Base-by-base conservation (phyloP, 1,140 invertebrate species). In the Pseudomyrmex sp. region DNA sequence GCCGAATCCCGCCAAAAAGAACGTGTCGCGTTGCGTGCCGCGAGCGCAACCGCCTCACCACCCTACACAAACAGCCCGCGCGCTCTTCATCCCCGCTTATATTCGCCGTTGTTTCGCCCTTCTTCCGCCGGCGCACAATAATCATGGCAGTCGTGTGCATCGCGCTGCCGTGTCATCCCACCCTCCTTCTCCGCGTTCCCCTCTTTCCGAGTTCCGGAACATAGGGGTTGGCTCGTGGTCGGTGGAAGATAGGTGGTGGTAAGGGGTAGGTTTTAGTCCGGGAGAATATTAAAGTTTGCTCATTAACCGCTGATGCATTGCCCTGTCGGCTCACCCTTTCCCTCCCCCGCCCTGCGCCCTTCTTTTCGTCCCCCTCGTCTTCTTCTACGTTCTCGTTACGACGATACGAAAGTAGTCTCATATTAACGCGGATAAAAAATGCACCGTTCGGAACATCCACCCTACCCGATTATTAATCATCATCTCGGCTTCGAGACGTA, bases 201-300 rank as follows among this genome's bases (percentile, higher is more conserved):
- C 35, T 56, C 46, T 44, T 18, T 82, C 54, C 65, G 46, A 69
- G 65, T 80, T 80, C 56, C 54, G 20, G 65, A 54, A 48, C 56
- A 86, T 62, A 85, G 58, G 70, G 83, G 75, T 75, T 76, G 83
- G 72, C 70, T 88, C 66, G 83, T 77, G 85, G 76, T 70, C 75
- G 83, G 63, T 76, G 83, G 73, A 77, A 83, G 72, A 88, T 85
- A 82, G 83, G 86, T 83, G 59, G 83, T 48, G 23, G 86, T 48
- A 56, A 61, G 72, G 80, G 80, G 76, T 56, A 58, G 72, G 84
- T 89, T 88, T 88, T 83, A 88, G 88, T 84, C 88, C 58, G 50
- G 74, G 84, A 82, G 89, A 90, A 90, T 90, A 90, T 90, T 90
- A 90, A 90, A 90, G 89, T 90, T 90, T 90, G 83, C 87, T 90